Conservation (phyloP, 2,888 invertebrate genomes). For the Tachystola acroxantha region DNA sequence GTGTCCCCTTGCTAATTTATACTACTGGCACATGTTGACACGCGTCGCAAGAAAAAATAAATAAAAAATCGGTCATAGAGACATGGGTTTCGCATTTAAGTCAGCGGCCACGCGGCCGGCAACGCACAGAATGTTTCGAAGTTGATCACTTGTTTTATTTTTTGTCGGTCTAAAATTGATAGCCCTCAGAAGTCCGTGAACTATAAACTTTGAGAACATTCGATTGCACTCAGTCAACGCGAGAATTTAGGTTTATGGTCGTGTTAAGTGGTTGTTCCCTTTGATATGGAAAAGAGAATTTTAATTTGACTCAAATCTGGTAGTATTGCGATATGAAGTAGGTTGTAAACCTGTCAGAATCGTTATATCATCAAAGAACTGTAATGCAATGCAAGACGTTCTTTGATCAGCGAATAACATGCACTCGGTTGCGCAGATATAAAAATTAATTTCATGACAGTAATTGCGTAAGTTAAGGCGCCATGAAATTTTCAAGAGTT, state of each 20-base stretch:
- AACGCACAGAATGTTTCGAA: slow-evolving; percentile 27
- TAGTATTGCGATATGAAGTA: slow-evolving; percentile 16
- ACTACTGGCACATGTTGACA: slow-evolving; percentile 74
- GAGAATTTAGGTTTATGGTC: slow-evolving; percentile 46
- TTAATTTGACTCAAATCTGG: slow-evolving; percentile 15
- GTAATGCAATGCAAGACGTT: slow-evolving; percentile 2
- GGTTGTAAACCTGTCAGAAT: slow-evolving; percentile 18
- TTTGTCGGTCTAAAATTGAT: slow-evolving; percentile 53
- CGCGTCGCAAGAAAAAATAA: slow-evolving; percentile 63
- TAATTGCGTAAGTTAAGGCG: slow-evolving; percentile 21
- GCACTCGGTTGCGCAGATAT: slow-evolving; percentile 5
- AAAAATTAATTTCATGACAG: slow-evolving; percentile 14
- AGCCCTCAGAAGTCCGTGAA: slow-evolving; percentile 37
- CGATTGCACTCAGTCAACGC: slow-evolving; percentile 39
- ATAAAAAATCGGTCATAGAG: slow-evolving; percentile 55
- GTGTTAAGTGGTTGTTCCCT: slow-evolving; percentile 33
- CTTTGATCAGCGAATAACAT: slow-evolving; percentile 28
- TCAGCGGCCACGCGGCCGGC: slow-evolving; percentile 40
- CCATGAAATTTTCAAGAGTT: slow-evolving; percentile 31
- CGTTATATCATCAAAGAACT: slow-evolving; percentile 13
- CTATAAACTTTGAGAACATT: slow-evolving; percentile 42
- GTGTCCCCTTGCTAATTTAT: slow-evolving; percentile 73
- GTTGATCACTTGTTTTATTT: slow-evolving; percentile 43
- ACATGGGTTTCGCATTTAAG: slow-evolving; percentile 69
- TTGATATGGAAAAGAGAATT: slow-evolving; percentile 22